A percentile compares a stretch with the other conserved stretches of the same genome.
Evolutionary conservation across 1,140 invertebrate genomes (phyloP).

Genomic region (Tenebrio molitor): DNA sequence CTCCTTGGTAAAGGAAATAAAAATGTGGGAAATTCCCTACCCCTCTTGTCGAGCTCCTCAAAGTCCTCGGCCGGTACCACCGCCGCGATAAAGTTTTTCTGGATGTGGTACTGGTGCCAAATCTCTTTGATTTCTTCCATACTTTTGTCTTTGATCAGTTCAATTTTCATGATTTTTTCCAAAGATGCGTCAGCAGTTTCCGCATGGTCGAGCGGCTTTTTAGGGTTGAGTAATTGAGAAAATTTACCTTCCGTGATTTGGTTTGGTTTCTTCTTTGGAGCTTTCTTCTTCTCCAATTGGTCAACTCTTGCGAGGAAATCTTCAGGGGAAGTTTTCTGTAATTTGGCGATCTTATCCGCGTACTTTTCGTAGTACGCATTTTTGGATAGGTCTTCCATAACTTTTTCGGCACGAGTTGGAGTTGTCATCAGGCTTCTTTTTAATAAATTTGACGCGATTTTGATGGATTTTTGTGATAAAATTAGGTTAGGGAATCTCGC

Average conservation of each 20-base stretch:
- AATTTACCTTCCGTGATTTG: constrained; percentile 59
- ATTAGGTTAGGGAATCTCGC: constrained; percentile 4
- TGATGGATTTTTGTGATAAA: background rate
- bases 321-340: constrained; percentile 82
- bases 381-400: constrained; percentile 74
- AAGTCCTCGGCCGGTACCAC: constrained; percentile 75
- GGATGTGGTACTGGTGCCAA: constrained; percentile 86
- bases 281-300: constrained; percentile 70
- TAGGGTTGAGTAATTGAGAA: constrained; percentile 72
- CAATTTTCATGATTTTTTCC: constrained; percentile 83
- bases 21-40: constrained; percentile 78
- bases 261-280: constrained; percentile 65
- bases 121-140: constrained; percentile 82
- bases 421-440: constrained; percentile 70
- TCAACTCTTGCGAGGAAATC: constrained; percentile 80
- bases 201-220: constrained; percentile 60
- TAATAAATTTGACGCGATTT: background rate
- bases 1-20: constrained; percentile 85
- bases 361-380: constrained; percentile 91
- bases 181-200: constrained; percentile 71
- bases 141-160: constrained; percentile 80
- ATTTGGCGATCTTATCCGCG: constrained; percentile 79
- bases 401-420: constrained; percentile 69
- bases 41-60: constrained; percentile 71
- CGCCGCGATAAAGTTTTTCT: constrained; percentile 82